Conservation (phyloP, 1,140 invertebrate genomes). For the Gonioctena quinquepunctata region DNA sequence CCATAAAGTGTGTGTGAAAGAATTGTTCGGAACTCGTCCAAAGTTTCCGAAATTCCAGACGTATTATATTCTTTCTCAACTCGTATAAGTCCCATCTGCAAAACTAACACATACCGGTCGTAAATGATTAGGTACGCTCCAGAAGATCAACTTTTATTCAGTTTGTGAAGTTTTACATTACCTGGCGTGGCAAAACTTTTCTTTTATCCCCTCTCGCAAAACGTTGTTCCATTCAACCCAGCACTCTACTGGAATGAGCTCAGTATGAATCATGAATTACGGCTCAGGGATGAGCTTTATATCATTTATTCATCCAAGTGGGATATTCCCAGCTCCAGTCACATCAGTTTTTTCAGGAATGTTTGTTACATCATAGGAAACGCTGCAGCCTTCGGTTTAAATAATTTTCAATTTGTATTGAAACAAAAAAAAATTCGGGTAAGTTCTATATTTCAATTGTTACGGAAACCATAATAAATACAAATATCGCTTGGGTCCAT, state of each 20-base stretch:
- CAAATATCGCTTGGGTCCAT: too few species aligned
- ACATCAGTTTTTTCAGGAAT: too few species aligned
- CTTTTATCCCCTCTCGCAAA: not conserved
- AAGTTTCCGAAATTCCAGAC: not conserved
- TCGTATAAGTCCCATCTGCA: not conserved
- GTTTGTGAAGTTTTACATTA: not conserved
- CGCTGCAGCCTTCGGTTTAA: too few species aligned
- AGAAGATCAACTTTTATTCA: not conserved
- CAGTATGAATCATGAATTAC: not conserved
- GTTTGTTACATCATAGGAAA: too few species aligned
- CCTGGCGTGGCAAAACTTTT: not conserved
- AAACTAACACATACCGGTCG: not conserved
- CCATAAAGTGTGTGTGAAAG: not conserved
- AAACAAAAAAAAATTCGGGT: too few species aligned
- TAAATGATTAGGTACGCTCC: not conserved
- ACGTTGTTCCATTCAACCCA: not conserved
- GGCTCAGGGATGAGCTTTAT: too few species aligned
- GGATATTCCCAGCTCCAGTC: too few species aligned
- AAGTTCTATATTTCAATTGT: too few species aligned
- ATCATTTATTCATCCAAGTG: too few species aligned
- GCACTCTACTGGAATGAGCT: not conserved
- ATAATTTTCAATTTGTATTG: too few species aligned
- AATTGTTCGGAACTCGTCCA: not conserved
- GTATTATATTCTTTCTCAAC: not conserved
- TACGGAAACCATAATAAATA: too few species aligned